phyloP scores from a whole-genome alignment of 2,888 invertebrate genomes.

The Xylota sylvarum region DNA sequence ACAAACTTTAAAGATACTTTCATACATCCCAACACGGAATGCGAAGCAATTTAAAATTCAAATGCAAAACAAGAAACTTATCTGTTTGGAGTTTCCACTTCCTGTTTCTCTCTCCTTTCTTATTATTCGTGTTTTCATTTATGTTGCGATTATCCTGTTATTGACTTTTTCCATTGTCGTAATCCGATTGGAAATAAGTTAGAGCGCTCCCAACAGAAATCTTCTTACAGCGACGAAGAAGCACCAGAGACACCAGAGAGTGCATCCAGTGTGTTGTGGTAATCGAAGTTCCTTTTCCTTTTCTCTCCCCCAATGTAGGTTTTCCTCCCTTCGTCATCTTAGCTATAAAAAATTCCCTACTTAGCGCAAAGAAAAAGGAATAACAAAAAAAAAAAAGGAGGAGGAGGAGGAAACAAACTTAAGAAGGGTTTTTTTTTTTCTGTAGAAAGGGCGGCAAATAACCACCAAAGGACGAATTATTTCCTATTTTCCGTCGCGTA shows the following conservation, averaged over 20 bases:
- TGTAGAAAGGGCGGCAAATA: slow-evolving; percentile 3
- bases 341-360: slow-evolving; percentile 59
- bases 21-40: neutral
- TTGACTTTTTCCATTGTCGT: slow-evolving; percentile 76
- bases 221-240: slow-evolving; percentile 44
- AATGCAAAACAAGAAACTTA: slow-evolving; percentile 69
- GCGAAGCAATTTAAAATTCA: slow-evolving; percentile 54
- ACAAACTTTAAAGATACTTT: slow-evolving; percentile 38
- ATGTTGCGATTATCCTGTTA: slow-evolving; percentile 75
- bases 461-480: slow-evolving; percentile 59
- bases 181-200: slow-evolving; percentile 76
- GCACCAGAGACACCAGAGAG: slow-evolving; percentile 36
- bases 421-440: neutral
- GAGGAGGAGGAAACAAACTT: neutral
- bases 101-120: slow-evolving; percentile 44
- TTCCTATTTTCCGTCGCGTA: slow-evolving; percentile 47
- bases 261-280: slow-evolving; percentile 62
- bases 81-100: slow-evolving; percentile 62
- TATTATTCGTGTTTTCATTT: slow-evolving; percentile 59
- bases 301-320: neutral
- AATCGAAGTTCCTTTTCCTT: slow-evolving; percentile 49
- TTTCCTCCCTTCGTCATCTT: slow-evolving; percentile 24
- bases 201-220: slow-evolving; percentile 61
- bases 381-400: slow-evolving; percentile 23
- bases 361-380: slow-evolving; percentile 43